phyloP scores from a whole-genome alignment of 2,797 vertebrate genomes.

The Pteropus rufus region DNA sequence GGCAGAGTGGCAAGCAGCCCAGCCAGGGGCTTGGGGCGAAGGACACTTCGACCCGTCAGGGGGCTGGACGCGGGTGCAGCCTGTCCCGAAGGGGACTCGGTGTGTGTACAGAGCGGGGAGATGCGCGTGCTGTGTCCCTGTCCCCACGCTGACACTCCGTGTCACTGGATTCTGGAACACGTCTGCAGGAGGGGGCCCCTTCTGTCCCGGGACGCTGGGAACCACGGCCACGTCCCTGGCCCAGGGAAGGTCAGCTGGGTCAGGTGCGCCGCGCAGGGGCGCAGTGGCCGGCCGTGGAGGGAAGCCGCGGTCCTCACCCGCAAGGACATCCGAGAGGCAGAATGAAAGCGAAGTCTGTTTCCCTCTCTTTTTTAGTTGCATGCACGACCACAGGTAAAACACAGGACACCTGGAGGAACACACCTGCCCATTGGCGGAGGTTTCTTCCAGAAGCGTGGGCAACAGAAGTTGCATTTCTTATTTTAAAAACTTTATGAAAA shows the following conservation, averaged over 20 bases:
- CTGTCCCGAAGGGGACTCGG: not conserved
- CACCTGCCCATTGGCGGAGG: accelerated
- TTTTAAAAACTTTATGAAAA: not conserved
- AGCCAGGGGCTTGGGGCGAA: not conserved
- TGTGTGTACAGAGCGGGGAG: not conserved
- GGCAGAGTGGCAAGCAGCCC: not conserved
- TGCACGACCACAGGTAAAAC: accelerated
- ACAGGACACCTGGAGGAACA: accelerated
- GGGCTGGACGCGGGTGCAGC: accelerated
- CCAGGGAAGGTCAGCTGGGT: not conserved
- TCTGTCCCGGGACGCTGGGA: not conserved
- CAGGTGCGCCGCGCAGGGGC: accelerated
- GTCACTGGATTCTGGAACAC: not conserved
- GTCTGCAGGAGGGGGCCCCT: accelerated
- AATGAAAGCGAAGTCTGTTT: too few relatives aligned
- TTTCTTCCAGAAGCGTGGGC: not conserved
- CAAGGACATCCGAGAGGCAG: accelerated
- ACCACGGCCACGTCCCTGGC: accelerated
- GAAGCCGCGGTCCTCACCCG: accelerated
- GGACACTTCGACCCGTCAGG: not conserved
- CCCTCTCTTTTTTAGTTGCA: not conserved
- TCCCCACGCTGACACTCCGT: not conserved
- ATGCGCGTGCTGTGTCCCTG: accelerated
- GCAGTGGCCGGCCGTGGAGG: accelerated
- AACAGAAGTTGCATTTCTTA: not conserved